A percentile compares a stretch with the other conserved stretches of the same genome.
These are phyloP conservation scores for Hippoglossus stenolepis DNA, from an alignment of 2,113 vertebrate species.

Conservation along the genomic window DNA sequence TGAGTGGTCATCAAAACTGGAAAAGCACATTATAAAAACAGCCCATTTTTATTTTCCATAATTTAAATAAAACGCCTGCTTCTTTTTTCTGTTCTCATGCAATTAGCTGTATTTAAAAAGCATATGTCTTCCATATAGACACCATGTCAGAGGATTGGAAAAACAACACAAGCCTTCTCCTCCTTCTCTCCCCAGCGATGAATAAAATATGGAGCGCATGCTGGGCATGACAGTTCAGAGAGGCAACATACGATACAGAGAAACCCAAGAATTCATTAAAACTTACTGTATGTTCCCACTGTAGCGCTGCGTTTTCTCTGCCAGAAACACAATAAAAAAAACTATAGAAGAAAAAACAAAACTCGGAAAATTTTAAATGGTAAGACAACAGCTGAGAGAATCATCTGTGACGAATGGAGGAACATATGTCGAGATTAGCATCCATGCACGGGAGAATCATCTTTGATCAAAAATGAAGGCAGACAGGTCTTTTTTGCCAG, in stretches of 20 bases:
- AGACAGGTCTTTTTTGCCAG: too few relatives aligned
- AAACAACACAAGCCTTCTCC: neutral
- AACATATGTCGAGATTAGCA: too few relatives aligned
- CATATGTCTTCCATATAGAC: neutral
- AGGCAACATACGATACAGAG: neutral
- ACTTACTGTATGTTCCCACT: neutral
- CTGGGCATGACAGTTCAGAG: conserved; percentile 19
- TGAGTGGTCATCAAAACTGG: too few relatives aligned
- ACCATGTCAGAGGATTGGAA: neutral
- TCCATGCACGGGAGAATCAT: too few relatives aligned
- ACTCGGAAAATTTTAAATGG: neutral
- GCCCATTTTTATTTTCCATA: neutral
- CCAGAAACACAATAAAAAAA: neutral
- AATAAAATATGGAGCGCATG: conserved; percentile 48
- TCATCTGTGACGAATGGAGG: neutral
- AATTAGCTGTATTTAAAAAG: neutral
- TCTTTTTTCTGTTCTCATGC: neutral
- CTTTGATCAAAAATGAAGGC: too few relatives aligned
- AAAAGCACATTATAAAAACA: too few relatives aligned
- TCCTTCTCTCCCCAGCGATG: conserved; percentile 1
- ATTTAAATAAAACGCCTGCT: neutral
- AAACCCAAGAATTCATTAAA: conserved; percentile 12
- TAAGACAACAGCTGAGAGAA: neutral
- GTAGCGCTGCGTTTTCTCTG: neutral
- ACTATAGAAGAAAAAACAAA: neutral